Percentiles rank a stretch among this genome's conserved stretches.
Evolutionary conservation across 2,888 invertebrate species (phyloP).

Genomic region (Choreutis nemorana): DNA sequence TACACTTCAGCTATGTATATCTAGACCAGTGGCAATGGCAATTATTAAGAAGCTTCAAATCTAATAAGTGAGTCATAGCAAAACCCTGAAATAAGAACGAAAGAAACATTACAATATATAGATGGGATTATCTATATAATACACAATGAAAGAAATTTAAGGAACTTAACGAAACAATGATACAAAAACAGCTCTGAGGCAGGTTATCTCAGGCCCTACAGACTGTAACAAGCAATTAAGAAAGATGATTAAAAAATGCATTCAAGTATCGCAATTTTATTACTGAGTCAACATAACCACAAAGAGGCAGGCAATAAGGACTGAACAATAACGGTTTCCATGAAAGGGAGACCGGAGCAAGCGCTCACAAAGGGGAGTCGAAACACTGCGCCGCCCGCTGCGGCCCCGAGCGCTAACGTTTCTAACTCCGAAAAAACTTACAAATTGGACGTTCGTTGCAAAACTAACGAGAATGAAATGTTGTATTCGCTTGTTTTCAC

Average conservation of each 20-base stretch:
- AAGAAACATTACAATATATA: no score
- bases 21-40: no score
- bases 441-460: conserved; percentile 26
- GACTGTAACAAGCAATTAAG: conserved; percentile 16
- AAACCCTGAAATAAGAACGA: no score
- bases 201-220: no score
- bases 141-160: no score
- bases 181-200: no score
- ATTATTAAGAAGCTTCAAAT: no score
- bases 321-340: conserved; percentile 40
- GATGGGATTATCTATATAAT: no score
- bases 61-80: no score
- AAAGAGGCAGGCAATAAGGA: conserved; percentile 35
- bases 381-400: conserved; percentile 42
- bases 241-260: conserved; percentile 23
- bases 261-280: conserved; percentile 26
- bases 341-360: conserved; percentile 35
- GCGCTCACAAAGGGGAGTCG: conserved; percentile 33
- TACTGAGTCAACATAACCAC: conserved; percentile 24
- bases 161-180: no score
- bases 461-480: conserved; percentile 28
- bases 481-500: no score
- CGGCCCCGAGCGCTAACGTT: conserved; percentile 33
- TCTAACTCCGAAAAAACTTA: conserved; percentile 33
- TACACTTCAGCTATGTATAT: no score